Evolutionary conservation across 1,140 invertebrate genomes (phyloP).

Genomic region (Planococcus citri): DNA sequence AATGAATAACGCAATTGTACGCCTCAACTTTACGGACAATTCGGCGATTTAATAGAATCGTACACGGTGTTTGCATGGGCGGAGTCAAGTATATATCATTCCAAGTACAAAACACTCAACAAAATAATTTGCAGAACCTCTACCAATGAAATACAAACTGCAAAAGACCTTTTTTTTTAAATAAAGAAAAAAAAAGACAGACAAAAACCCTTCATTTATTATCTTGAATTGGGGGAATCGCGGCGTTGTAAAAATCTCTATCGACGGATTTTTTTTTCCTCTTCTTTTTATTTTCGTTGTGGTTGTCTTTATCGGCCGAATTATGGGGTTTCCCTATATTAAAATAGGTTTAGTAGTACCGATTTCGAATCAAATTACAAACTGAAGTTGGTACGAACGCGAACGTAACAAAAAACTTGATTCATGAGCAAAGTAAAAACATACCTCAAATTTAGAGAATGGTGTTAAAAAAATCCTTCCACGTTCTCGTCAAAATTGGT

Average conservation of each 20-base stretch:
- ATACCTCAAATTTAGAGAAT: too few relatives aligned
- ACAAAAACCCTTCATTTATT: not conserved
- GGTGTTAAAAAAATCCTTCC: too few relatives aligned
- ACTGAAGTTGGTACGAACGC: too few relatives aligned
- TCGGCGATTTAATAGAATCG: slow-evolving; percentile 1
- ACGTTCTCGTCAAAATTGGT: too few relatives aligned
- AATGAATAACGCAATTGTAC: slow-evolving; percentile 18
- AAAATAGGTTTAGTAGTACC: too few relatives aligned
- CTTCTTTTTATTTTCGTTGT: too few relatives aligned
- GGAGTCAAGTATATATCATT: slow-evolving; percentile 12
- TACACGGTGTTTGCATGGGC: slow-evolving; percentile 8
- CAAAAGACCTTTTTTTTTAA: not conserved
- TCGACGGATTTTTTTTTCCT: too few relatives aligned
- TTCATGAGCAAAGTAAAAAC: too few relatives aligned
- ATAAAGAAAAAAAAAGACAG: not conserved
- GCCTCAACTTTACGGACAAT: not conserved
- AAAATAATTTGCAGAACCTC: slow-evolving; percentile 17
- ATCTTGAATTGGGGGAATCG: not conserved
- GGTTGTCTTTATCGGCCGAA: too few relatives aligned
- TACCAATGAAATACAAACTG: slow-evolving; percentile 9
- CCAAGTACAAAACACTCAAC: slow-evolving; percentile 16
- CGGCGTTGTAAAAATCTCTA: not conserved
- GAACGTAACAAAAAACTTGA: too few relatives aligned
- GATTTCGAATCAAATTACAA: too few relatives aligned
- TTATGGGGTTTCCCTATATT: too few relatives aligned